phyloP scores from a whole-genome alignment of 2,797 vertebrate species.

The Cygnus olor region DNA sequence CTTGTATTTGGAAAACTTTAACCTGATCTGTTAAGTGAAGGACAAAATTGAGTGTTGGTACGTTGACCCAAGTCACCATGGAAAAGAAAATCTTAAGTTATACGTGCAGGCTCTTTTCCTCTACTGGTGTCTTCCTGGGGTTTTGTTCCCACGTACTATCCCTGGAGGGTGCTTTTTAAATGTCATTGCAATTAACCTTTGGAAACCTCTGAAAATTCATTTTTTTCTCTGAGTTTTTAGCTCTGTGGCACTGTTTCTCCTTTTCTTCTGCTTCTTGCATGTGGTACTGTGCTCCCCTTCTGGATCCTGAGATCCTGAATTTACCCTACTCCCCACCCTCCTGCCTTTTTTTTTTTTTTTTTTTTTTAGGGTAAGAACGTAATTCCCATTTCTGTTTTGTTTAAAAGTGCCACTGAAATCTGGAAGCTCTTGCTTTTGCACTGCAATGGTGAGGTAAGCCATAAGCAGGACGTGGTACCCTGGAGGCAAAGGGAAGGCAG shows the following conservation, averaged over 20 bases:
- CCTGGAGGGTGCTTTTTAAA: background rate
- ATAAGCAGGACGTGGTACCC: background rate
- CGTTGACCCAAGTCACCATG: background rate
- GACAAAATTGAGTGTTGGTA: background rate
- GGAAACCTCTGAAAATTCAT: background rate
- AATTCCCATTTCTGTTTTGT: background rate
- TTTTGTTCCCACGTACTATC: background rate
- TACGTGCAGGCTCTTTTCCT: background rate
- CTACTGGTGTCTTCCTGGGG: background rate
- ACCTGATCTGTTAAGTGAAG: background rate
- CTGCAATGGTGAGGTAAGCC: background rate
- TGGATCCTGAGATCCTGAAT: background rate
- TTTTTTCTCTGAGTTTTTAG: background rate
- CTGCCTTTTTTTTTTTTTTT: background rate
- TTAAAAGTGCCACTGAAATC: background rate
- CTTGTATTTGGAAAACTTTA: background rate
- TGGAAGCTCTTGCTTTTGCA: background rate
- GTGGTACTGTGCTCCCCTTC: background rate
- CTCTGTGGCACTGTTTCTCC: background rate
- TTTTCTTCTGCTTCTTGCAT: background rate
- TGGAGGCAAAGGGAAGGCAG: background rate
- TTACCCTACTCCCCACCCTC: no score
- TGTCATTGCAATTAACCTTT: slow-evolving; percentile 22
- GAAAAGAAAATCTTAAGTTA: background rate
- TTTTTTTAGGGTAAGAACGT: background rate